These are phyloP conservation scores for Phalacrocorax carbo DNA, from an alignment of 2,113 vertebrate genomes.

Conservation along the genomic window DNA sequence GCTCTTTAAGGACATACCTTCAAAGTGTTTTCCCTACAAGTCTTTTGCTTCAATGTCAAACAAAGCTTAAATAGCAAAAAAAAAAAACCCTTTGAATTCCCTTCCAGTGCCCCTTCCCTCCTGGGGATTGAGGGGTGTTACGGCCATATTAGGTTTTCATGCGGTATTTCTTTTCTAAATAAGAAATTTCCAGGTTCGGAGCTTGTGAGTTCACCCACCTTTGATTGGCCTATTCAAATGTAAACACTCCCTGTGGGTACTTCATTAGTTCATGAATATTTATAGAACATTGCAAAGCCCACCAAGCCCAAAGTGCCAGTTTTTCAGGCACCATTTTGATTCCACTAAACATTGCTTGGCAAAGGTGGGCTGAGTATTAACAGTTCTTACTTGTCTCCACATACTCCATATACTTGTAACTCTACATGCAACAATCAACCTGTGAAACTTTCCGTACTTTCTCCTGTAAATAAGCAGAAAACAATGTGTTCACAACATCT, in stretches of 20 bases:
- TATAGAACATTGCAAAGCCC: constrained; percentile 29
- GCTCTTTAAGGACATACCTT: constrained; percentile 29
- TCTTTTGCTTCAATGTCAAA: constrained; percentile 32
- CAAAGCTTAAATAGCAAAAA: constrained; percentile 32
- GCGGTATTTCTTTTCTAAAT: constrained; percentile 33
- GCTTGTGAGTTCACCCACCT: constrained; percentile 29
- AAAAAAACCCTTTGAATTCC: constrained; percentile 31
- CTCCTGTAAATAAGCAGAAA: background rate
- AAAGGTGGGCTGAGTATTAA: background rate
- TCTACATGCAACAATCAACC: background rate
- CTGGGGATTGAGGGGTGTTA: constrained; percentile 11
- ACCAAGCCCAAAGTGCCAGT: background rate
- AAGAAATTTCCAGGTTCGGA: constrained; percentile 60
- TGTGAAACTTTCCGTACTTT: background rate
- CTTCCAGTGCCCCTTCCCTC: constrained; percentile 16
- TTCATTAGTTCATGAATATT: constrained; percentile 59
- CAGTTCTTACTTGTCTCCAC: background rate
- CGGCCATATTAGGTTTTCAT: constrained; percentile 24
- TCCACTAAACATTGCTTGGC: background rate
- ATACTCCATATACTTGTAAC: background rate
- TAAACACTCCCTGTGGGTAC: constrained; percentile 60
- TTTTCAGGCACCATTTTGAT: constrained; percentile 37
- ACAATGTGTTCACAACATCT: background rate
- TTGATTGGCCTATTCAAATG: constrained; percentile 67
- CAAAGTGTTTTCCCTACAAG: background rate